Conservation (phyloP, 2,888 invertebrate species). For the Deilephila porcellus region DNA sequence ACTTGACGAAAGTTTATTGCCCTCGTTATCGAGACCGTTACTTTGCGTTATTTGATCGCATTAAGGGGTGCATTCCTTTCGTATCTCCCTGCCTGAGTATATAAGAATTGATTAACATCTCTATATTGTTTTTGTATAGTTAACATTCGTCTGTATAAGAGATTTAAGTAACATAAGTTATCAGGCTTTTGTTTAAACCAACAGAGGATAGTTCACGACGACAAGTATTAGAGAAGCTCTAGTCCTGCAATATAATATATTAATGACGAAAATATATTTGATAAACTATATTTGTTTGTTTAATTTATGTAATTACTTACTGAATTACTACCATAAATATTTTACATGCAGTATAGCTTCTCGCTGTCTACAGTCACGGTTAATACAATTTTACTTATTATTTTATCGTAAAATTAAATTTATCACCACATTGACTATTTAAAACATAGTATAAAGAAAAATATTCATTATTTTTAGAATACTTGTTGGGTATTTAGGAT, state of each 20-base stretch:
- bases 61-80: constrained; percentile 65
- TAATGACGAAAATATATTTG: no score
- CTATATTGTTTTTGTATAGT: background rate
- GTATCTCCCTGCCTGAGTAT: background rate
- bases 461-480: background rate
- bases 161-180: no score
- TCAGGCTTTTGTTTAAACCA: no score
- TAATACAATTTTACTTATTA: background rate
- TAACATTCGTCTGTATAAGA: no score
- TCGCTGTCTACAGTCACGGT: background rate
- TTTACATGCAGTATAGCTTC: background rate
- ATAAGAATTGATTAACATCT: constrained; percentile 1
- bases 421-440: background rate
- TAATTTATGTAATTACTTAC: no score
- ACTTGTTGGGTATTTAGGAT: no score
- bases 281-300: no score
- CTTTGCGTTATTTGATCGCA: constrained; percentile 80
- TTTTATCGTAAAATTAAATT: no score
- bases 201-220: no score
- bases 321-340: no score
- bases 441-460: background rate
- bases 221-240: no score
- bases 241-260: no score
- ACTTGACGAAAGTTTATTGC: constrained; percentile 72
- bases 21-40: constrained; percentile 79